Evolutionary conservation across 2,888 invertebrate species (phyloP), one percentile per base, ranked within the genome.

Genomic region (Lithophane socia): DNA sequence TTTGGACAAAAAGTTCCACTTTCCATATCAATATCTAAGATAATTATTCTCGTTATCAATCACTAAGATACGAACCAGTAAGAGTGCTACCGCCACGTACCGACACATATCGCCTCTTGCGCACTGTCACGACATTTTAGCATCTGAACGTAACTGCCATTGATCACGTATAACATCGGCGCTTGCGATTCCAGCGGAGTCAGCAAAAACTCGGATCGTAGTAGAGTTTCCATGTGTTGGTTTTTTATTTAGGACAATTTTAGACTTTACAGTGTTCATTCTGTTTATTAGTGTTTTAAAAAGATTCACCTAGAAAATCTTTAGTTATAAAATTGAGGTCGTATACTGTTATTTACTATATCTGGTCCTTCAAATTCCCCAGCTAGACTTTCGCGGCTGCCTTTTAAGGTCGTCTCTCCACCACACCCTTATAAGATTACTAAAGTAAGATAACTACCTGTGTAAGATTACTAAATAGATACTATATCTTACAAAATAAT

Each of bases 21-120:
- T 24, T 54, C 7, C 21, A 58, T 29, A 69, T 61, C 73, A 44
- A 74, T n/a, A 70, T 67, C 70, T 71, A 49, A 79, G 64, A 71
- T 63, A 29, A 29, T 29, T 29, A 49, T 70, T 83, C 58, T 82
- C 75, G 63, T 75, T 83, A 83, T 79, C 85, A 71, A 82, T 85
- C 87, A 85, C 75, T 72, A 75, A 79, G 84, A 92, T 93, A 95
- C 95, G 86, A 92, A 96, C 95, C 95, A 93, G 85, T 67, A 93
- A 86, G 56, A 92, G 82, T 77, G 89, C 87, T 85, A 93, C 90
- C 91, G 88, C 92, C 93, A 94, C 93, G 93, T 92, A 92, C 89
- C 90, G 92, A 90, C 87, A 90, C 95, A 95, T 95, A 91, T 93
- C 87, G 87, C 47, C 80, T 89, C 85, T 84, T 84, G 87, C 84